phyloP scores from a whole-genome alignment of 2,888 invertebrate genomes.

The Scaptomyza tumidula region DNA sequence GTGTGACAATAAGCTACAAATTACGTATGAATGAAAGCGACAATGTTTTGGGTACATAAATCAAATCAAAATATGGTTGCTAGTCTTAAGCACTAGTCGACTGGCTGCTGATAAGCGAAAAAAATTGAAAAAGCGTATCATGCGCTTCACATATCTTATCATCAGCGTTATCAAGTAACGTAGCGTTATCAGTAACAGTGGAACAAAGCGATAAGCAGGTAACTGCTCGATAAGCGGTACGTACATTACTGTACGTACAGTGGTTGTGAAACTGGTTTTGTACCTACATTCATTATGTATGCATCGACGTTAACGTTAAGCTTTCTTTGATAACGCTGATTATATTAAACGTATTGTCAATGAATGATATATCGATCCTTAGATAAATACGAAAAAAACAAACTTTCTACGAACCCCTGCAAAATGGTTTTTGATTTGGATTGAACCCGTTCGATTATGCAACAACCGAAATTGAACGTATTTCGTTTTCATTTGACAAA shows the following conservation, averaged over 20 bases:
- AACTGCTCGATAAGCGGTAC: conserved; percentile 48
- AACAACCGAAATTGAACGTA: neutral
- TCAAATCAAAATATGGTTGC: conserved; percentile 30
- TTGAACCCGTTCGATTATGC: neutral
- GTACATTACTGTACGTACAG: conserved; percentile 30
- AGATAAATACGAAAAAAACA: neutral
- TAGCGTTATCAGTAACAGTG: conserved; percentile 30
- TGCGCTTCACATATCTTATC: conserved; percentile 51
- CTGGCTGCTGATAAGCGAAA: conserved; percentile 27
- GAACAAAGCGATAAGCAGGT: conserved; percentile 37
- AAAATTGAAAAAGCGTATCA: conserved; percentile 35
- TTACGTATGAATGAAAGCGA: conserved; percentile 57
- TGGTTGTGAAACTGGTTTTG: conserved; percentile 45
- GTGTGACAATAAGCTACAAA: conserved; percentile 40
- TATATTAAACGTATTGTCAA: conserved; percentile 26
- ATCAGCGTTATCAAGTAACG: conserved; percentile 27
- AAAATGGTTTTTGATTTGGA: neutral
- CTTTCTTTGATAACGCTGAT: conserved; percentile 26
- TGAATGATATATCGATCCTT: conserved; percentile 51
- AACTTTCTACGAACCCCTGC: neutral
- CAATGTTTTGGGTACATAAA: conserved; percentile 40
- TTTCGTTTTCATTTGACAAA: neutral
- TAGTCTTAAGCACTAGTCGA: conserved; percentile 16
- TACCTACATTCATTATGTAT: conserved; percentile 9
- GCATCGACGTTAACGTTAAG: conserved; percentile 16